A percentile compares a stretch with the other conserved stretches of the same genome.
Conservation (phyloP, 2,888 invertebrate species). For the Elmis aenea region DNA sequence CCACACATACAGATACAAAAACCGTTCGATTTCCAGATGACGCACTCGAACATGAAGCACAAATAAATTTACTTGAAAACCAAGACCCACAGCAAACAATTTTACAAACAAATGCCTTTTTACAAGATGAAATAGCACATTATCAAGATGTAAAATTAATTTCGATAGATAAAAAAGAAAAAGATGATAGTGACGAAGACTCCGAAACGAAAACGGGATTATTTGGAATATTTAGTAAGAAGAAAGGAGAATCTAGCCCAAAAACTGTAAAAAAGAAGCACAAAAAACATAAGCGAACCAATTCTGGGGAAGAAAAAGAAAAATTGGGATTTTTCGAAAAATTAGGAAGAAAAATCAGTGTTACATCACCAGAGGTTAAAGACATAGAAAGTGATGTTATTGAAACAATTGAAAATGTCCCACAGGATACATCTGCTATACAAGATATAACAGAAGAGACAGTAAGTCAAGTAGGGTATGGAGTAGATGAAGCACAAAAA, state of each 20-base stretch:
- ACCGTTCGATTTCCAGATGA: too few relatives aligned
- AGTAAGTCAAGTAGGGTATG: too few relatives aligned
- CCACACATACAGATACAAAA: too few relatives aligned
- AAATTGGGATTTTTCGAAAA: conserved; percentile 16
- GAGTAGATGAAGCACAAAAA: neutral
- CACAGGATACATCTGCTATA: too few relatives aligned
- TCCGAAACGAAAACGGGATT: conserved; percentile 6
- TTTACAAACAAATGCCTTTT: conserved; percentile 3
- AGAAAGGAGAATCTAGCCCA: conserved; percentile 9
- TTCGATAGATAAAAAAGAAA: conserved; percentile 2
- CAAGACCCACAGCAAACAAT: conserved; percentile 1
- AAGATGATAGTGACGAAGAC: conserved; percentile 2
- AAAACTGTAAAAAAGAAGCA: conserved; percentile 8
- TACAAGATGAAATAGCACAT: conserved; percentile 9
- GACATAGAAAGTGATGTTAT: conserved; percentile 1
- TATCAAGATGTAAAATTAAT: conserved; percentile 15
- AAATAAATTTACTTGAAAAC: too few relatives aligned
- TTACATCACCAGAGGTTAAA: neutral
- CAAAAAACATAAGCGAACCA: conserved; percentile 6
- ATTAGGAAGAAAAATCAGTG: conserved; percentile 14
- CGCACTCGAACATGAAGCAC: too few relatives aligned
- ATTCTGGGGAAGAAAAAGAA: neutral
- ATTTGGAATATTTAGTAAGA: conserved; percentile 12
- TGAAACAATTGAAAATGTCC: too few relatives aligned
- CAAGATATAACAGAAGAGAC: too few relatives aligned